Conservation (phyloP, 2,888 invertebrate species). For the Trichopria drosophilae region DNA sequence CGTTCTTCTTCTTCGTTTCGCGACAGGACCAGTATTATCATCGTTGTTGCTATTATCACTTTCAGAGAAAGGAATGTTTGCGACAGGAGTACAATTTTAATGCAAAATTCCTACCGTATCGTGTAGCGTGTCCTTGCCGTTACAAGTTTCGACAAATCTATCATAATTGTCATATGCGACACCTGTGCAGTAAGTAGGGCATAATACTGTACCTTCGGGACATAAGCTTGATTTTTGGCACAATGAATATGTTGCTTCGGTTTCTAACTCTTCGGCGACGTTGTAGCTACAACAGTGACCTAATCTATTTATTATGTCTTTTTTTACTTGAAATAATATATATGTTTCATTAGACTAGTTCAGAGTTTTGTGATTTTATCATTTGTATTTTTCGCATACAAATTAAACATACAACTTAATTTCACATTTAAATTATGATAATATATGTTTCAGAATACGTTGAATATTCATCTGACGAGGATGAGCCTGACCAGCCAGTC, state of each 20-base stretch:
- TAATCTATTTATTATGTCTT: slow-evolving; percentile 39
- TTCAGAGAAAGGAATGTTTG: slow-evolving; percentile 2
- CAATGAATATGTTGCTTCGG: slow-evolving; percentile 38
- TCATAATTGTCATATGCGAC: slow-evolving; percentile 26
- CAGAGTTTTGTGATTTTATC: no score
- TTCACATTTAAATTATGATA: no score
- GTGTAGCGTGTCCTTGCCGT: no score
- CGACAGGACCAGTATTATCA: neutral
- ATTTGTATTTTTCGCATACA: no score
- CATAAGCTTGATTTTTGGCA: slow-evolving; percentile 9
- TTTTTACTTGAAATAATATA: no score
- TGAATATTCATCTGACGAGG: no score
- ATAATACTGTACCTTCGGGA: slow-evolving; percentile 13
- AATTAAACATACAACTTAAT: no score
- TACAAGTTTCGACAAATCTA: slow-evolving; percentile 20
- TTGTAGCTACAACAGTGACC: slow-evolving; percentile 42
- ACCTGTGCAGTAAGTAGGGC: slow-evolving; percentile 17
- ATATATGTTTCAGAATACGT: no score
- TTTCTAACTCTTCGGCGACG: slow-evolving; percentile 41
- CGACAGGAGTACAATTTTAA: no score
- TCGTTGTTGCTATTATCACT: neutral
- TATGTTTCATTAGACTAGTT: no score
- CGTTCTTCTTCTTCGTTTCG: slow-evolving; percentile 28
- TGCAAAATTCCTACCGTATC: no score
- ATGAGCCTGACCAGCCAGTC: no score